Conservation (phyloP, 2,113 vertebrate species). For the Numenius arquata region DNA sequence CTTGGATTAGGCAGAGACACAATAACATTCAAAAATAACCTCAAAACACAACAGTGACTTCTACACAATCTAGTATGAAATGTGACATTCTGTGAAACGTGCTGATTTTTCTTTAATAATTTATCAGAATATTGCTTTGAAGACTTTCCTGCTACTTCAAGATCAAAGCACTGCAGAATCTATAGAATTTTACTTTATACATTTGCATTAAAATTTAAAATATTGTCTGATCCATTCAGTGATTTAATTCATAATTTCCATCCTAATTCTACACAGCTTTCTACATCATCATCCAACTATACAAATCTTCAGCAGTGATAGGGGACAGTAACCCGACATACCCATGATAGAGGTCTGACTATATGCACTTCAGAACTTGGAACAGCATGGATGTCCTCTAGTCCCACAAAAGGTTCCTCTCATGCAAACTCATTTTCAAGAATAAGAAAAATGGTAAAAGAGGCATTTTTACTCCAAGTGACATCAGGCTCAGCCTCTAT, state of each 20-base stretch:
- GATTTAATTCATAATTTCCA: background rate
- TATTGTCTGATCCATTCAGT: background rate
- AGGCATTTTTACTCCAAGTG: background rate
- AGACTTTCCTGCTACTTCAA: background rate
- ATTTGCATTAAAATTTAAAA: background rate
- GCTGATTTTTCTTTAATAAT: background rate
- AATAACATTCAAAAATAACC: background rate
- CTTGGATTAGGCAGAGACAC: background rate
- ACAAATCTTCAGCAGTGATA: background rate
- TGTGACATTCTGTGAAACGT: background rate
- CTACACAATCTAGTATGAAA: background rate
- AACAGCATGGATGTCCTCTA: background rate
- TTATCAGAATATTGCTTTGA: background rate
- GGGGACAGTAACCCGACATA: background rate
- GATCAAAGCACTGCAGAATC: background rate
- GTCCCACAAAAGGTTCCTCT: background rate
- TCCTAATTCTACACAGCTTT: background rate
- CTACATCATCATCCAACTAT: background rate
- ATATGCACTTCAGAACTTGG: background rate
- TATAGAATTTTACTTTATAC: background rate
- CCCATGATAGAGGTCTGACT: accelerated
- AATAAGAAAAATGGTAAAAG: background rate
- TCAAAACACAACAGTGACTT: background rate
- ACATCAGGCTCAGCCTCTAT: background rate
- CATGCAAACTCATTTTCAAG: background rate